Evolutionary conservation across 2,797 vertebrate genomes (phyloP).

Genomic region (Apodemus agrarius): DNA sequence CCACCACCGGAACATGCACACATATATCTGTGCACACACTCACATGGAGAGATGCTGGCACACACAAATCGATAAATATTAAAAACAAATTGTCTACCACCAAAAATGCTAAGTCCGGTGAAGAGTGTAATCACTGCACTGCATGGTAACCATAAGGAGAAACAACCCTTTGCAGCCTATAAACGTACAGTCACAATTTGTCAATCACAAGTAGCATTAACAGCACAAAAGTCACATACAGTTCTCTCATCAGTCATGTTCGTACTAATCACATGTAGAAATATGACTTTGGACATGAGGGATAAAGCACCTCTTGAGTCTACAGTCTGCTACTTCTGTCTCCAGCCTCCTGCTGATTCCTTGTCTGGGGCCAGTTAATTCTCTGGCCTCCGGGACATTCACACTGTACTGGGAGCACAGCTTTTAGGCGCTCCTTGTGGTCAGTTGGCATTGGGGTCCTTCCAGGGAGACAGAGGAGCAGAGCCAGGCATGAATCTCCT

Average conservation of each 20-base stretch:
- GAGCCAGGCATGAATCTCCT: neutral
- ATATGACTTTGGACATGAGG: neutral
- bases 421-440: neutral
- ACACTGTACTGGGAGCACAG: accelerated
- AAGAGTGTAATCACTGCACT: neutral
- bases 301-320: neutral
- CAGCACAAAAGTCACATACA: neutral
- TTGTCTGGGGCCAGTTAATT: neutral
- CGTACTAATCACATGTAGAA: neutral
- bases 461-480: accelerated
- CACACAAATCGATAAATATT: neutral
- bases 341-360: neutral
- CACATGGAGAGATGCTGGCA: neutral
- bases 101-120: neutral
- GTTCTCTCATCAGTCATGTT: neutral
- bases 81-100: neutral
- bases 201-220: neutral
- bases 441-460: accelerated
- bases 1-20: neutral
- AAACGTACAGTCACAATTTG: neutral
- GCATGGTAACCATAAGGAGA: neutral
- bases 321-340: neutral
- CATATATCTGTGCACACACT: neutral
- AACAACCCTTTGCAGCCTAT: accelerated
- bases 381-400: neutral